These are phyloP conservation scores for Aulostomus chinensis DNA, from an alignment of 2,797 vertebrate species.

Conservation along the genomic window DNA sequence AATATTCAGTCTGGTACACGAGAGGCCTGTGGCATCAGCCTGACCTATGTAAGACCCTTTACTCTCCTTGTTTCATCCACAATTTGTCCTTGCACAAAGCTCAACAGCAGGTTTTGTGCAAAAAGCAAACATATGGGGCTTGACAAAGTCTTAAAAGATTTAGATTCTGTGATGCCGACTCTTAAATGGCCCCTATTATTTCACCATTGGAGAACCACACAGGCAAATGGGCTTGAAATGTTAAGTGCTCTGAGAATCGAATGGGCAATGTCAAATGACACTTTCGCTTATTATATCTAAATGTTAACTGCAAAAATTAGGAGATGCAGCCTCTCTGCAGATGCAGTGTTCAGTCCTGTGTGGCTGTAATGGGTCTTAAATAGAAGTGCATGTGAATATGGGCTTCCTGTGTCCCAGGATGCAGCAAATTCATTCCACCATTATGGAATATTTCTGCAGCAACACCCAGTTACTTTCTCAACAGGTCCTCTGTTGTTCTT, in stretches of 20 bases:
- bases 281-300: conserved; percentile 21
- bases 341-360: conserved; percentile 36
- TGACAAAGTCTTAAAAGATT: conserved; percentile 29
- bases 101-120: conserved; percentile 26
- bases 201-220: conserved; percentile 59
- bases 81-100: conserved; percentile 49
- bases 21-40: conserved; percentile 85
- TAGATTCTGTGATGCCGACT: conserved; percentile 25
- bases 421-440: conserved; percentile 82
- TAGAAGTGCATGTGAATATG: conserved; percentile 86
- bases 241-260: conserved; percentile 47
- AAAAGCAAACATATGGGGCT: conserved; percentile 44
- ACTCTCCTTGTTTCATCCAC: conserved; percentile 62
- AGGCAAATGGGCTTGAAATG: conserved; percentile 57
- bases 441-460: conserved; percentile 83
- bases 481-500: conserved; percentile 80
- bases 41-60: conserved; percentile 87
- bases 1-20: conserved; percentile 83
- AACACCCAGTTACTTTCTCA: conserved; percentile 76
- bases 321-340: conserved; percentile 18
- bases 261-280: conserved; percentile 43
- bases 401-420: conserved; percentile 84
- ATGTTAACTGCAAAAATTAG: conserved; percentile 25
- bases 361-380: conserved; percentile 86
- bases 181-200: conserved; percentile 37